Base-by-base conservation (phyloP, 2,888 invertebrate genomes). In the Stenolophus ochropezus region DNA sequence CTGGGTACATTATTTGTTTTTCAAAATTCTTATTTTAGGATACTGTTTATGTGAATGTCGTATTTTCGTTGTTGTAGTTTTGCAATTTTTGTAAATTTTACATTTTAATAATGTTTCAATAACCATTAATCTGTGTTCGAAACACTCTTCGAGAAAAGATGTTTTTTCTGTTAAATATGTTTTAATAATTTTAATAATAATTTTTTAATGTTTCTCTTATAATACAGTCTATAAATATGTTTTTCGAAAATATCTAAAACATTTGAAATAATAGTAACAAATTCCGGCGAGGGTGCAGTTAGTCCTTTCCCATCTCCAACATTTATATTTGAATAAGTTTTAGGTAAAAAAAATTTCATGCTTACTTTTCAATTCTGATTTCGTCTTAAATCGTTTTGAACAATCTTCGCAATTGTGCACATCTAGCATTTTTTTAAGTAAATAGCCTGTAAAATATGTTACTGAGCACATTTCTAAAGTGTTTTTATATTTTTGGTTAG, bases 391-490 rank as follows among this genome's bases (percentile, higher is more conserved):
- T 27, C 65, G 14, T 16, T 49, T 47, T 27, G 79, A 75, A 49
- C 83, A 84, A 8, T 58, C 21, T 58, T 8, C 18, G 51, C 84
- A 84, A 47, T 84, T 58, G 82, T 78, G 83, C 79, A 83, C 82
- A 6, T 84, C 81, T 11, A 79, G 73, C 78, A 81, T 25, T 21
- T 47, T 82, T 83, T 84, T 25, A 77, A n/a, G 83, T 11, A 85
- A 80, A 78, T 83, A 85, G 27, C 85, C 84, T 77, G 84, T 83
- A 83, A 84, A 85, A 82, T 84, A 84, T 49, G 82, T 83, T 51
- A 83, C 82, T 4, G 83, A 75, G 82, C 84, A 83, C 27, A 47
- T 51, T 82, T 84, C 84, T 27, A 83, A 56, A 3, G 81, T 78
- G 51, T 65, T 11, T n/a, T n/a, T n/a, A n/a, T n/a, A n/a, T n/a